Evolutionary conservation across 2,888 invertebrate genomes (phyloP), one percentile per base, ranked within the genome.

Genomic region (Microplitis manilae): DNA sequence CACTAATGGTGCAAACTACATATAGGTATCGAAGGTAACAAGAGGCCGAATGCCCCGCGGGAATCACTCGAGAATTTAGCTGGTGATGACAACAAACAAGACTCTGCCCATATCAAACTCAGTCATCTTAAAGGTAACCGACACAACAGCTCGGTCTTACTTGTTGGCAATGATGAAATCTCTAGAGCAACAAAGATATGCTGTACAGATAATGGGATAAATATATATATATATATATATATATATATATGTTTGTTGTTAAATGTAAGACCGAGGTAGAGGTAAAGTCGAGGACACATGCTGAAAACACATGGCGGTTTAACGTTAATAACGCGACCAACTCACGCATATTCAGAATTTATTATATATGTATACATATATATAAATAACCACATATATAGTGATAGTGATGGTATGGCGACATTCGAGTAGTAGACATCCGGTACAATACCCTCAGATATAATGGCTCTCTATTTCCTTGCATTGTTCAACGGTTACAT

Each of bases 371-470:
- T 62, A 67, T 68, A 68, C 6, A 73, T 68, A 40, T 65, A 74
- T 65, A 59, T n/a, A 61, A 61, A 60, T 50, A 50, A 30, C 30
- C 2, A 30, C 62, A 69, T 69, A 76, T 69, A 73, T 65, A 71
- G 62, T 17, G 6, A 62, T 40, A 15, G 70, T 6, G 38, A 73
- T 70, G 64, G 30, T 77, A 50, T 62, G 38, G 39, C 73, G 72
- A 75, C 73, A 73, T 59, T 75, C 83, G 83, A 83, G 85, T 83
- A 81, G 84, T 86, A 87, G 88, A 88, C 88, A 88, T 88, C 88
- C 88, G 88, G 88, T 88, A 86, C 88, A 87, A 88, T 88, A 87
- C 86, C 87, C 88, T 83, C 85, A 79, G 83, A 81, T 86, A 86
- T 88, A 87, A 88, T 87, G 84, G 87, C 84, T 82, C 84, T 84